Evolutionary conservation across 2,113 vertebrate genomes (phyloP), one percentile per base, ranked within the genome.

Genomic region (Conger conger): DNA sequence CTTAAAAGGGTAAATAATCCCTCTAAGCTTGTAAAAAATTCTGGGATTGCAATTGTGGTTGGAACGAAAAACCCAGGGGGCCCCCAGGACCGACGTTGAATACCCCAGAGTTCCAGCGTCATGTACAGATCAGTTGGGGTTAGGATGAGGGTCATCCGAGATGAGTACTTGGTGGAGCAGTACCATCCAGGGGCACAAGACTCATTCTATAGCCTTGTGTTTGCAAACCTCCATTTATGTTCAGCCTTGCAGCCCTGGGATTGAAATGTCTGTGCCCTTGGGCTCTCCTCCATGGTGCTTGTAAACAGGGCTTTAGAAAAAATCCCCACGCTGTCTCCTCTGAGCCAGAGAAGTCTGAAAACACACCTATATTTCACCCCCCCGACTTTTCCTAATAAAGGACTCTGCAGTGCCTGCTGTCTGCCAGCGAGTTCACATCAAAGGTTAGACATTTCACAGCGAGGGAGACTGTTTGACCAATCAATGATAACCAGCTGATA

Each of bases 251-350:
- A 9, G 68, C 27, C 68, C 68, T 13, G 11, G 68, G 68, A 33
- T 33, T 73, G 68, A 33, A 73, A 33, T 13, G n/a, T 30, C 68
- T 73, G n/a, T 33, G 68, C 68, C 68, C n/a, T 73, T 73, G 27
- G 68, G 68, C 27, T 73, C 68, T 27, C n/a, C 68, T 73, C 68
- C n/a, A 33, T 33, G n/a, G 27, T 30, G 68, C 68, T n/a, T 73
- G 68, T 73, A 73, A 73, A 73, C 68, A 73, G n/a, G 2, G 68
- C 68, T 73, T 73, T 73, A 73, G 68, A 73, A 33, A 73, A 73
- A 33, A 33, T n/a, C 68, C 3, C 27, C 68, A 33, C 68, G n/a
- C n/a, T 13, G 68, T n/a, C 68, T 73, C 68, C n/a, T 2, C 68
- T 33, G 68, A 73, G 68, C n/a, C 68, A 33, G 68, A 13, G 27